phyloP scores from a whole-genome alignment of 2,797 vertebrate genomes.

The Notoglanidium macrostoma region DNA sequence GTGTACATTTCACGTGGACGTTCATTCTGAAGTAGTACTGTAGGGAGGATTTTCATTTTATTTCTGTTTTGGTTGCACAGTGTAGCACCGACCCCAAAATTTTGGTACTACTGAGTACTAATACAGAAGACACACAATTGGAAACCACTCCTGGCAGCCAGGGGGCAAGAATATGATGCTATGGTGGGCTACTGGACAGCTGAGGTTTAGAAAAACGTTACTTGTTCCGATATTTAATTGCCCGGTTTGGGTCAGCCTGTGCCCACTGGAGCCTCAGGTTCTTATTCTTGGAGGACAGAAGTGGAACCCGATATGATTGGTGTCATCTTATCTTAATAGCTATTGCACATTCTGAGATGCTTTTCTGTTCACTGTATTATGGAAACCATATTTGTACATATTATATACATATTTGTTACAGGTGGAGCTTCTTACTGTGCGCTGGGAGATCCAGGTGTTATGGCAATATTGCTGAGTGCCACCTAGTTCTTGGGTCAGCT shows the following conservation, averaged over 20 bases:
- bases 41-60: not conserved
- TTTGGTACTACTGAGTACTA: not conserved
- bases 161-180: not conserved
- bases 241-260: not conserved
- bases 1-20: not conserved
- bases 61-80: not conserved
- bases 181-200: not conserved
- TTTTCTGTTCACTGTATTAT: not conserved
- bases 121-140: not conserved
- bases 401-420: not conserved
- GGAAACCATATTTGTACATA: not conserved
- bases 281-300: not conserved
- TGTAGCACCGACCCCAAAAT: not conserved
- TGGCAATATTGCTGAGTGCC: slow-evolving; percentile 94
- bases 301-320: not conserved
- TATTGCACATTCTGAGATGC: not conserved
- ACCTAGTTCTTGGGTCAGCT: slow-evolving; percentile 93
- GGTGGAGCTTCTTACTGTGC: slow-evolving; percentile 80
- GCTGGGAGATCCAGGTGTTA: slow-evolving; percentile 89
- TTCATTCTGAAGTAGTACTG: not conserved
- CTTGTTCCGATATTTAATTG: not conserved
- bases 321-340: not conserved
- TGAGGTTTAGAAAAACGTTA: not conserved
- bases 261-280: not conserved
- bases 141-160: not conserved